A percentile compares a stretch with the other conserved stretches of the same genome.
Evolutionary conservation across 2,888 invertebrate species (phyloP).

Genomic region (Bombylius discolor): DNA sequence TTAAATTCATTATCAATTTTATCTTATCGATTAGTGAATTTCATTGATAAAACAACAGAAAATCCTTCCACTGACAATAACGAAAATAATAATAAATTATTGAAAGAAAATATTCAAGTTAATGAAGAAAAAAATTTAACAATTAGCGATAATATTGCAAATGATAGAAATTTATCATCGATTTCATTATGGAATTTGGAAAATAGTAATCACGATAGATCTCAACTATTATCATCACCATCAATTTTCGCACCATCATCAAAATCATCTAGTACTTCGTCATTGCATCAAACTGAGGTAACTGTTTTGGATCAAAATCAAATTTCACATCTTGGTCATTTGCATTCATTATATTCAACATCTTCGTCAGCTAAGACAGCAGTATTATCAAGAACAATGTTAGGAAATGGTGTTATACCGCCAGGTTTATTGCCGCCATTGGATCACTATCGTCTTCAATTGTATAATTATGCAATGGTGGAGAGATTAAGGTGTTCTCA

Average conservation of each 20-base stretch:
- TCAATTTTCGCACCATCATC: background rate
- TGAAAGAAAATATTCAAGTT: background rate
- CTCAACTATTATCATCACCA: background rate
- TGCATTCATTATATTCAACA: background rate
- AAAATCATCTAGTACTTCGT: background rate
- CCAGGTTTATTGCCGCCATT: conserved; percentile 38
- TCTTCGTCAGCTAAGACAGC: background rate
- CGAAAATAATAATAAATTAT: background rate
- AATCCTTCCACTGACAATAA: background rate
- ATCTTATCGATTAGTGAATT: background rate
- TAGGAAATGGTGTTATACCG: conserved; percentile 10
- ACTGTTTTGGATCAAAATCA: background rate
- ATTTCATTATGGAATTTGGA: too few species aligned
- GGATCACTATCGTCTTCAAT: conserved; percentile 71
- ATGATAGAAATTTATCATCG: too few species aligned
- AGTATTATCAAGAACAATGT: conserved; percentile 10
- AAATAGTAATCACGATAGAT: too few species aligned
- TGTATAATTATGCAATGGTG: conserved; percentile 80
- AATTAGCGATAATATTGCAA: background rate
- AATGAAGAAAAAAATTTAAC: background rate
- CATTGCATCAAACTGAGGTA: background rate
- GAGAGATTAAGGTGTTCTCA: conserved; percentile 57
- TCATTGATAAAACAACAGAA: background rate
- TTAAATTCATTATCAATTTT: background rate
- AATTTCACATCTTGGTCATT: background rate